Evolutionary conservation across 2,888 invertebrate genomes (phyloP).

Genomic region (Limnephilus auricula): DNA sequence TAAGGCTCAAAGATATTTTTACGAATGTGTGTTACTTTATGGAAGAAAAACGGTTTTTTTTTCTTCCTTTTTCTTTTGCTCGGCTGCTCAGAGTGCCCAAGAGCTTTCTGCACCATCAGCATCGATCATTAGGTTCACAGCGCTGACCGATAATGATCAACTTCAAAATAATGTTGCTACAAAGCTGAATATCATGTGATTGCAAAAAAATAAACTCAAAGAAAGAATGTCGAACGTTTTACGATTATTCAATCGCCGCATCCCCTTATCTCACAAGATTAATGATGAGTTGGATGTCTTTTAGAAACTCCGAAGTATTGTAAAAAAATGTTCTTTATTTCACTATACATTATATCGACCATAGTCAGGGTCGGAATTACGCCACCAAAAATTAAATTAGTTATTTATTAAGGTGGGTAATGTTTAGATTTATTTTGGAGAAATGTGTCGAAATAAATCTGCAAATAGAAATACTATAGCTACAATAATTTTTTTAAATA

Average conservation of each 20-base stretch:
- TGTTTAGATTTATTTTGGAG: too few species aligned
- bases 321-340: background rate
- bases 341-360: background rate
- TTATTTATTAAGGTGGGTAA: too few species aligned
- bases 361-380: background rate
- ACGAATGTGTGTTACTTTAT: too few species aligned
- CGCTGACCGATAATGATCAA: background rate
- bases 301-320: background rate
- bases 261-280: background rate
- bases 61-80: too few species aligned
- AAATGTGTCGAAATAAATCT: too few species aligned
- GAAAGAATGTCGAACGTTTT: background rate
- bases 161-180: background rate
- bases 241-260: background rate
- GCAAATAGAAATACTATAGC: too few species aligned
- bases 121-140: background rate
- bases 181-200: background rate
- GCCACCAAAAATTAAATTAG: too few species aligned
- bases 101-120: background rate
- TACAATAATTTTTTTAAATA: too few species aligned
- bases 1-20: too few species aligned
- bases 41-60: background rate
- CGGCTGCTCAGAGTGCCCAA: background rate
- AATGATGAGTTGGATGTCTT: background rate
- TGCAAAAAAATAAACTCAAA: background rate